Percentiles rank a stretch among this genome's conserved stretches.
Evolutionary conservation across 2,113 vertebrate species (phyloP).

Genomic region (Tenrec ecaudatus): DNA sequence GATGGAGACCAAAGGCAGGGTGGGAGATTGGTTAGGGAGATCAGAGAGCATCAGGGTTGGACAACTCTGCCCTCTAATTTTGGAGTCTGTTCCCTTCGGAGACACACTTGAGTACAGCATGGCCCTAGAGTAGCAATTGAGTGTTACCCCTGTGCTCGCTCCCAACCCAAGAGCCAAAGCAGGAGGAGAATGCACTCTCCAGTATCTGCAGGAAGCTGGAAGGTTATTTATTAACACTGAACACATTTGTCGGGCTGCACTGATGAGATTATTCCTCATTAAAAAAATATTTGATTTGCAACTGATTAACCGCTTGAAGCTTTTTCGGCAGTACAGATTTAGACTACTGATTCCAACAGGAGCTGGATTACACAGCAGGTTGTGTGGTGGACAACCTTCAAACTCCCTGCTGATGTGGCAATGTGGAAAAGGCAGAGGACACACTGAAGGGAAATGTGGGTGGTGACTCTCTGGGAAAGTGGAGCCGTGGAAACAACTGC

Average conservation of each 20-base stretch:
- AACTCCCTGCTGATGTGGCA: neutral
- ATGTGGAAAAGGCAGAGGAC: too few relatives aligned
- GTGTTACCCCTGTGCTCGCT: slow-evolving; percentile 44
- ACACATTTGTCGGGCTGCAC: neutral
- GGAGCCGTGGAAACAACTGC: neutral
- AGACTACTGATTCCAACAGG: neutral
- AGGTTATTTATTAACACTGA: slow-evolving; percentile 71
- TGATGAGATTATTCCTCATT: slow-evolving; percentile 30
- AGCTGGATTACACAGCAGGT: neutral
- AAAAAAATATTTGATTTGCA: slow-evolving; percentile 54
- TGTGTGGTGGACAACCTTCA: neutral
- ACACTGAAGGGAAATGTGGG: neutral
- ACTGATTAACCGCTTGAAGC: slow-evolving; percentile 28
- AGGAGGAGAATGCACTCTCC: slow-evolving; percentile 45
- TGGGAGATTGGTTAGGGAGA: slow-evolving; percentile 70
- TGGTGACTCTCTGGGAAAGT: neutral
- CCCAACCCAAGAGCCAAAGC: slow-evolving; percentile 41
- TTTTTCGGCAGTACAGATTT: neutral
- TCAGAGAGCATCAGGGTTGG: slow-evolving; percentile 69
- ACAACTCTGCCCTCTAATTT: slow-evolving; percentile 74
- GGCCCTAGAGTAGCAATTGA: slow-evolving; percentile 65
- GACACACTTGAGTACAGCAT: slow-evolving; percentile 65
- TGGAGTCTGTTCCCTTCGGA: slow-evolving; percentile 79
- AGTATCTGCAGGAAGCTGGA: slow-evolving; percentile 37
- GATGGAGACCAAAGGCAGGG: neutral